Conservation (phyloP, 64 coral and sea anemone genomes). For the Pocillopora verrucosa region DNA sequence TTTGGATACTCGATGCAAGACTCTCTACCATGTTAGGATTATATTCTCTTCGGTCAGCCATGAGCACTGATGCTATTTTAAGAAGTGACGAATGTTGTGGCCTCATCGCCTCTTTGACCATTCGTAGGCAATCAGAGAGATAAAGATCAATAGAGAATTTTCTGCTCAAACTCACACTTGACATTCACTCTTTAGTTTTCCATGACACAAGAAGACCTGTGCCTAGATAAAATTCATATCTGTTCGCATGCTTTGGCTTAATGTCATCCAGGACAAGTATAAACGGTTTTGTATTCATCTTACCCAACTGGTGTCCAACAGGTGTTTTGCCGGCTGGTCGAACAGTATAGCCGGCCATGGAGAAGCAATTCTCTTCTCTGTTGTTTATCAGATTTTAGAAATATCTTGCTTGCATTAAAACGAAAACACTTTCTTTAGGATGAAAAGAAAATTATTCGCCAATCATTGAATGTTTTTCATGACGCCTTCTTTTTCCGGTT, state of each 20-base stretch:
- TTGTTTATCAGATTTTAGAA: too few species aligned
- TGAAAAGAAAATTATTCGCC: too few species aligned
- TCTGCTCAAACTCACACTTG: neutral
- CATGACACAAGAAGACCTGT: neutral
- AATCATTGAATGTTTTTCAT: too few species aligned
- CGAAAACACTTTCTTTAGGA: too few species aligned
- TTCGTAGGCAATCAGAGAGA: neutral
- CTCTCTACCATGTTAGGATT: neutral
- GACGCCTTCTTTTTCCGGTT: too few species aligned
- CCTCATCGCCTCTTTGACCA: neutral
- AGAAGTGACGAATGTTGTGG: neutral
- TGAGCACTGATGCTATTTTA: conserved; percentile 30
- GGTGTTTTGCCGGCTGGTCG: neutral
- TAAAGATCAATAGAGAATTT: neutral
- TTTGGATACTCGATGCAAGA: neutral
- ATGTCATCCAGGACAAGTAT: neutral
- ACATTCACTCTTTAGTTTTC: neutral
- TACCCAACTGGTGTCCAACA: conserved; percentile 14
- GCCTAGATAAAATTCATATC: neutral
- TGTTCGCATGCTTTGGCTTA: neutral
- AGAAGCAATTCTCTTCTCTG: too few species aligned
- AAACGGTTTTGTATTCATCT: neutral
- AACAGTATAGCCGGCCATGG: neutral
- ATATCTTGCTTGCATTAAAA: too few species aligned
- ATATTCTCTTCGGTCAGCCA: neutral